These are phyloP conservation scores for Penelope pileata DNA, from an alignment of 2,113 vertebrate species.

Conservation along the genomic window DNA sequence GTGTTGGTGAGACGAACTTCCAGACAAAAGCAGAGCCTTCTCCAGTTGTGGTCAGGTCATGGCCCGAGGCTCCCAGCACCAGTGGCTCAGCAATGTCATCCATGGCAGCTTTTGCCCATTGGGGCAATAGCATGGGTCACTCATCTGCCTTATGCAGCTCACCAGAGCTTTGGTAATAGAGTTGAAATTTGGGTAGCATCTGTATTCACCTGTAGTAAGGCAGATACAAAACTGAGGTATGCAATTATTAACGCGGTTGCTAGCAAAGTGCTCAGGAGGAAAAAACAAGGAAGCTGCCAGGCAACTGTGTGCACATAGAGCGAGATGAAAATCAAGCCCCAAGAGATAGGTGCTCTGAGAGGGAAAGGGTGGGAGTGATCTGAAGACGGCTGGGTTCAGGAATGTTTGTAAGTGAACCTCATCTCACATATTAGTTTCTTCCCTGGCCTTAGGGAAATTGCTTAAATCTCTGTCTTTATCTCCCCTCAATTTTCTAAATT, in stretches of 20 bases:
- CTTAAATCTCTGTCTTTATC: background rate
- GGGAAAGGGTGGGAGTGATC: background rate
- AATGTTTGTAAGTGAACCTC: background rate
- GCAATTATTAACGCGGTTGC: background rate
- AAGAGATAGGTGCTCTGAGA: background rate
- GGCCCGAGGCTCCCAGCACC: background rate
- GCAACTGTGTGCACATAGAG: background rate
- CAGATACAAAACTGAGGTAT: background rate
- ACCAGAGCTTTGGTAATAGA: background rate
- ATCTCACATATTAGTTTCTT: conserved; percentile 1
- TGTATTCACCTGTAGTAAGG: background rate
- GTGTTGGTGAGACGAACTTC: background rate
- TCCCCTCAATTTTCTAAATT: background rate
- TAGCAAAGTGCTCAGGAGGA: background rate
- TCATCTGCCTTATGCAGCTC: background rate
- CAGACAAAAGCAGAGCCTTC: background rate
- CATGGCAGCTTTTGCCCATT: background rate
- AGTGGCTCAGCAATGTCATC: background rate
- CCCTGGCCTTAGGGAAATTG: conserved; percentile 11
- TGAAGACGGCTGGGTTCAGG: background rate
- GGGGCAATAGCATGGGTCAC: background rate
- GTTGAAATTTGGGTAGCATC: background rate
- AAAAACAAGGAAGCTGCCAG: background rate
- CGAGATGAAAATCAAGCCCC: background rate
- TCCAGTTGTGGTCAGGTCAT: background rate